A percentile compares a stretch with the other conserved stretches of the same genome.
Conservation (phyloP, 2,113 vertebrate genomes). For the Zosterops pallidus region DNA sequence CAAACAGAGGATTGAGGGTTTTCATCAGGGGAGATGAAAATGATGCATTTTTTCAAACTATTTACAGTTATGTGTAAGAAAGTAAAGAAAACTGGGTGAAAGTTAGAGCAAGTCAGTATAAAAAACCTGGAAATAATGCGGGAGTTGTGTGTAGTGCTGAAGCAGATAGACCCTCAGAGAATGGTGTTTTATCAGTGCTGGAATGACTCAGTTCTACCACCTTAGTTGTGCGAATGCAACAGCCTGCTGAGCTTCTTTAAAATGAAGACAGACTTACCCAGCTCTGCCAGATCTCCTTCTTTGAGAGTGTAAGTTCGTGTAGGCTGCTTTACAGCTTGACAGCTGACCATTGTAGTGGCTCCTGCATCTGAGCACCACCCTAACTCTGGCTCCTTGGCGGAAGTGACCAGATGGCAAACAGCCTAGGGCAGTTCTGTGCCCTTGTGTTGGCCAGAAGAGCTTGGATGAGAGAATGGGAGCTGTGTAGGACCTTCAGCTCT, state of each 20-base stretch:
- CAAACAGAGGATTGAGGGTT: neutral
- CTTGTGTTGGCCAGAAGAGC: fast-evolving
- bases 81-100: neutral
- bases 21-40: neutral
- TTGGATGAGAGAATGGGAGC: neutral
- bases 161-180: neutral
- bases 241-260: neutral
- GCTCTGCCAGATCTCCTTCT: neutral
- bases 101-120: neutral
- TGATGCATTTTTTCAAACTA: neutral
- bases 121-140: neutral
- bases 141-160: neutral
- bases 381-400: neutral
- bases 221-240: neutral
- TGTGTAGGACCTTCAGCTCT: neutral
- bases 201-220: neutral
- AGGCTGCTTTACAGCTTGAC: neutral
- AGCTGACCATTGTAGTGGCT: neutral
- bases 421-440: neutral
- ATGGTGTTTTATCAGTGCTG: neutral
- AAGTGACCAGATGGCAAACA: neutral
- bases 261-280: neutral
- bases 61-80: neutral
- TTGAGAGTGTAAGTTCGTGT: neutral
- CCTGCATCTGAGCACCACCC: neutral